These are phyloP conservation scores for Caenorhabditis afra DNA, from an alignment of 2,888 invertebrate genomes.

Conservation along the genomic window DNA sequence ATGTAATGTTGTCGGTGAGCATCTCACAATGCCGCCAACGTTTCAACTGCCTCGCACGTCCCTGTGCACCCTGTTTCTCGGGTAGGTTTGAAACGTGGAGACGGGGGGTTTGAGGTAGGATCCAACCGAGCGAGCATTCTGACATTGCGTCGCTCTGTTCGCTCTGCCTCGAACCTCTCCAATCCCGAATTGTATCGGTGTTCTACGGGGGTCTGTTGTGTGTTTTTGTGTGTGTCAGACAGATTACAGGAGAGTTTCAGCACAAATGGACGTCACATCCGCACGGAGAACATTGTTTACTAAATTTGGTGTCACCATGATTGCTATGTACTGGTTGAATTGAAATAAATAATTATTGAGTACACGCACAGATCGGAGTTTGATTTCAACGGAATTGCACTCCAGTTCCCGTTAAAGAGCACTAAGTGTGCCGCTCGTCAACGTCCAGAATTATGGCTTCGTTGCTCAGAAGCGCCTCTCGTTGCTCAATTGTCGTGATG, in stretches of 20 bases:
- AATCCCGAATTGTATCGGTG: not conserved
- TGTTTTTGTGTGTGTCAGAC: not conserved
- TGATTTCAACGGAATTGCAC: no score
- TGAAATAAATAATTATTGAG: no score
- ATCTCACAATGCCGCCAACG: slow-evolving; percentile 26
- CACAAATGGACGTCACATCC: not conserved
- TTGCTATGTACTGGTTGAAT: no score
- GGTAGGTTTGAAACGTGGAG: not conserved
- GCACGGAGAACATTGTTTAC: not conserved
- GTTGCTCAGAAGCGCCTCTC: slow-evolving; percentile 24
- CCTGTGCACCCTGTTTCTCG: not conserved
- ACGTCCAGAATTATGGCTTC: not conserved
- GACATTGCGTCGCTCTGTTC: not conserved
- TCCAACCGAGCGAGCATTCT: not conserved
- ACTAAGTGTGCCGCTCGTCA: no score
- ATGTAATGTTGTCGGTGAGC: slow-evolving; percentile 59
- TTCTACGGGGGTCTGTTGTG: not conserved
- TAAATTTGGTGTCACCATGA: no score
- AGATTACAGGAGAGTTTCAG: no score
- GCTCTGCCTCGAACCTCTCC: slow-evolving; percentile 5
- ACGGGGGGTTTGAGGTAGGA: slow-evolving; percentile 14
- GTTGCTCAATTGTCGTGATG: slow-evolving; percentile 51
- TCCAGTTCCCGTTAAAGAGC: no score
- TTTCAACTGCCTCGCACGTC: slow-evolving; percentile 57
- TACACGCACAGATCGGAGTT: no score